A percentile compares a stretch with the other conserved stretches of the same genome.
These are phyloP conservation scores for Neogale vison DNA, from an alignment of 2,113 vertebrate genomes.

Conservation along the genomic window DNA sequence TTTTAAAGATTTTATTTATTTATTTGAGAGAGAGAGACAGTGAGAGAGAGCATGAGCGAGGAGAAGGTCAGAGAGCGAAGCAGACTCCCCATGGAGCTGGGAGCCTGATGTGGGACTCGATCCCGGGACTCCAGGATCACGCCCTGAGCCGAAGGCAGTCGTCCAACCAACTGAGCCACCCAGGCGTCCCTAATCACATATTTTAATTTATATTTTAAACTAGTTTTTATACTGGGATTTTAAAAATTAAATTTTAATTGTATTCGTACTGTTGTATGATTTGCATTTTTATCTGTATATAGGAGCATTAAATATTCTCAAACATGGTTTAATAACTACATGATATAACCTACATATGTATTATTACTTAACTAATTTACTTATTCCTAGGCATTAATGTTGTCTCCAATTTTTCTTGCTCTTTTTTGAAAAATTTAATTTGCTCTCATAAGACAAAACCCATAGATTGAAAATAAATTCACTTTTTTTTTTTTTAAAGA, in stretches of 20 bases:
- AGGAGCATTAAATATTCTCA: neutral
- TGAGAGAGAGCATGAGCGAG: too few relatives aligned
- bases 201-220: slow-evolving; percentile 10
- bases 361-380: neutral
- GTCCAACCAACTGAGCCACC: too few relatives aligned
- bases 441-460: neutral
- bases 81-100: too few relatives aligned
- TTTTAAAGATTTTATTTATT: too few relatives aligned
- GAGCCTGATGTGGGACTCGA: too few relatives aligned
- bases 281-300: neutral
- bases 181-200: neutral
- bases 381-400: slow-evolving; percentile 18
- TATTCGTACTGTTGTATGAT: neutral
- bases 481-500: neutral
- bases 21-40: too few relatives aligned
- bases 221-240: neutral
- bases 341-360: neutral
- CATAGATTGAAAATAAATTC: slow-evolving; percentile 7
- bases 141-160: too few relatives aligned
- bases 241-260: neutral
- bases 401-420: neutral
- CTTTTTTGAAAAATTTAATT: neutral
- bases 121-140: too few relatives aligned
- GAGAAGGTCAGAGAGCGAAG: too few relatives aligned
- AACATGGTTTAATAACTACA: slow-evolving; percentile 11